These are phyloP conservation scores for Akabosia matsudoensis DNA, from an alignment of 1,140 invertebrate genomes.

Conservation along the genomic window DNA sequence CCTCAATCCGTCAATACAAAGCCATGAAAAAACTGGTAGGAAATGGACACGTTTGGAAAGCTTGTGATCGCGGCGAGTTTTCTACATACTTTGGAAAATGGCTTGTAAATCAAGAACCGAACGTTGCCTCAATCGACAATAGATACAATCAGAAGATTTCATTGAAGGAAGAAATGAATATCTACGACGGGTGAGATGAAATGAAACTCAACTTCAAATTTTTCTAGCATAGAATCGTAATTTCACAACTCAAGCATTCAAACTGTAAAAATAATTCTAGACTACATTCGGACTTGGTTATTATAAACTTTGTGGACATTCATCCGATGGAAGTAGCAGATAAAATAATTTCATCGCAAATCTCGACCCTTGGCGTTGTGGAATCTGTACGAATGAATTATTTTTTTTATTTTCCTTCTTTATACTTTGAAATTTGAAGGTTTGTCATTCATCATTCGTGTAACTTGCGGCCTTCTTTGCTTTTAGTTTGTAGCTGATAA, in stretches of 20 bases:
- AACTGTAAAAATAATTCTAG: no score
- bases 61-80: neutral
- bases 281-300: neutral
- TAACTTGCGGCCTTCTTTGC: neutral
- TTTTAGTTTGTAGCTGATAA: constrained; percentile 4
- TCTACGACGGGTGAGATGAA: neutral
- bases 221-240: no score
- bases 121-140: neutral
- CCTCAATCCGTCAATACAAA: neutral
- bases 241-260: neutral
- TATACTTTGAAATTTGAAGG: neutral
- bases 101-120: neutral
- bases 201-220: no score
- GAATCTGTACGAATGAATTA: neutral
- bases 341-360: neutral
- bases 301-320: constrained; percentile 1
- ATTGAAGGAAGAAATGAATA: neutral
- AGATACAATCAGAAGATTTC: neutral
- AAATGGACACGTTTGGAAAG: neutral
- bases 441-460: no score
- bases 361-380: neutral
- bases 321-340: neutral
- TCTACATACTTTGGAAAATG: neutral
- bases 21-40: neutral
- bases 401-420: neutral